Base-by-base conservation (phyloP, 2,113 vertebrate species). In the Reinhardtius hippoglossoides region DNA sequence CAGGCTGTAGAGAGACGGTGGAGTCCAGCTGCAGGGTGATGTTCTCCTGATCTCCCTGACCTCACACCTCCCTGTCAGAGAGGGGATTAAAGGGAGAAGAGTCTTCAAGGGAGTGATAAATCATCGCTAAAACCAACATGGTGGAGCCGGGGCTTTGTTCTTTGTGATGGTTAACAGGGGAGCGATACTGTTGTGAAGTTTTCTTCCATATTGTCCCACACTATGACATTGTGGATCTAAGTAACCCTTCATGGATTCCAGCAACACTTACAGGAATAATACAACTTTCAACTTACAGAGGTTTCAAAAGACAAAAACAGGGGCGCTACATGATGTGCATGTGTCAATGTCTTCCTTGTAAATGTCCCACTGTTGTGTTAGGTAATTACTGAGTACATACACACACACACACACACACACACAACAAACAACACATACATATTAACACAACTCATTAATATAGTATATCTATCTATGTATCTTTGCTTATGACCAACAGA, bases 31-130 rank as follows among this genome's bases (percentile, higher is more conserved):
- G 16, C 16, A 20, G 48, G 48, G 16, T 18, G 48, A 3, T 50
- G 48, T 50, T 50, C 48, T 50, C n/a, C 27, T 58, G 66, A 59
- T 55, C 58, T 35, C 20, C 20, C n/a, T 55, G 60, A 81, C 64
- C 54, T 26, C n/a, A 55, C 59, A 77, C 40, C 69, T 67, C 15
- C 21, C 9, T 14, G 18, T 12, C 61, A 61, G 21, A 18, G 18
- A 21, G 4, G 14, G 42, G 9, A 31, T 9, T 37, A 12, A 23
- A 61, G 26, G 31, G 23, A 27, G 31, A 26, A 13, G 15, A 31
- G 20, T 23, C 10, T 40, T 40, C 1, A 14, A 26, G 50, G 1
- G 15, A 68, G 71, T 2, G 46, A 57, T 26, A 60, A 31, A 40
- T 67, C n/a, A 61, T 23, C 24, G 46, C 9, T 54, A 46, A 81